Conservation (phyloP, 2,888 invertebrate genomes). For the Clunio marinus region DNA sequence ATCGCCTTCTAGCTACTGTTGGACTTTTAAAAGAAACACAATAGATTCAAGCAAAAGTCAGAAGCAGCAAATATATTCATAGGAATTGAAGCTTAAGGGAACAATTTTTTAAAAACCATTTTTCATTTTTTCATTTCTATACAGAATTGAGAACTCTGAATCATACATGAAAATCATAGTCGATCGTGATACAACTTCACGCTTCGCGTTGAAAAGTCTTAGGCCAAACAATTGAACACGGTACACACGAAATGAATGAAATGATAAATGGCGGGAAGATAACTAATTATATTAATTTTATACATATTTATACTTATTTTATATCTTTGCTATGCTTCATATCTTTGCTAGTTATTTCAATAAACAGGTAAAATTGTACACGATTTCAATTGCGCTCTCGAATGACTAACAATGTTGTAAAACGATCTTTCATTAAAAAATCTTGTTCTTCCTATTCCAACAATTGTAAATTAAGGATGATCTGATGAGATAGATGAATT, state of each 20-base stretch:
- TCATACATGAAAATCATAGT: slow-evolving; percentile 10
- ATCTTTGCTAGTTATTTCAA: not conserved
- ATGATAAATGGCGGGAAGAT: slow-evolving; percentile 4
- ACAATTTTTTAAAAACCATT: slow-evolving; percentile 21
- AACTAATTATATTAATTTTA: slow-evolving; percentile 33
- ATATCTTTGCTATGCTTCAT: not conserved
- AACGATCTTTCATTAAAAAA: slow-evolving; percentile 7
- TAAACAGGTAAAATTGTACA: slow-evolving; percentile 31
- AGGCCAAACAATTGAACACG: slow-evolving; percentile 1
- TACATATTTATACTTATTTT: slow-evolving; percentile 9
- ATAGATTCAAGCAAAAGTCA: no score
- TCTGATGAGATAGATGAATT: not conserved
- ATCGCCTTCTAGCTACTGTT: slow-evolving; percentile 7
- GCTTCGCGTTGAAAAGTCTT: not conserved
- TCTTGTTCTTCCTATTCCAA: not conserved
- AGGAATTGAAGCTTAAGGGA: not conserved
- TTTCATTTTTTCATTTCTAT: no score
- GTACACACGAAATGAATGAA: not conserved
- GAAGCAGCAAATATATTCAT: no score
- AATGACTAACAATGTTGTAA: slow-evolving; percentile 5
- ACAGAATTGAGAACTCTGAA: not conserved
- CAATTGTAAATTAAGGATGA: not conserved
- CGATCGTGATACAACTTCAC: not conserved
- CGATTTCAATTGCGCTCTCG: slow-evolving; percentile 15
- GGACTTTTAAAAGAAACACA: not conserved